Base-by-base conservation (phyloP, 2,797 vertebrate genomes). In the Dermochelys coriacea region DNA sequence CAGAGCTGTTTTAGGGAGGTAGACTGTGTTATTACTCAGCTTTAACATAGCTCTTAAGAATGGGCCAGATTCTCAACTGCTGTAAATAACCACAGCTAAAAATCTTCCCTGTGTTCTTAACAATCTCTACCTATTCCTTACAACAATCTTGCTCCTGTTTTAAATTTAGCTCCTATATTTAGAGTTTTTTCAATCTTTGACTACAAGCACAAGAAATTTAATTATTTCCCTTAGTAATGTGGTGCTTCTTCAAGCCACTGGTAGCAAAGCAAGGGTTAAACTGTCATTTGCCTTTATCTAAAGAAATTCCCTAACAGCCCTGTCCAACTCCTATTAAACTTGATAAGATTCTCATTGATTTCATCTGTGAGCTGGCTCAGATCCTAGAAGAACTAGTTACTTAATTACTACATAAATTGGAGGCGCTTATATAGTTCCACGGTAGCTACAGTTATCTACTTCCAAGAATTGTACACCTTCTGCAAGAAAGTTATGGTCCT, bases 331-430 rank as follows among this genome's bases (percentile, higher is more conserved):
- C 55, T 92, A 25, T 12, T 83, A 85, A 19, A 25, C 9, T 75
- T 87, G 19, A 91, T 12, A 92, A 90, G 94, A 80, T 4, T 1
- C 87, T 27, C 49, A 90, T 89, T 96, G 68, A 71, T 47, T 85
- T 93, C 52, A 78, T 27, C 27, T 75, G 25, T 50, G 94, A 88
- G 41, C 75, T 93, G n/a, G 64, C 95, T 86, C 45, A 93, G 57
- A 68, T 6, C 10, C 25, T 93, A 85, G 90, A 27, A 93, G 8
- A 50, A 87, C 79, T 92, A 88, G 4, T 74, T 93, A 29, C 14
- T 75, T 75, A 85, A 91, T 93, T 93, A 3, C 41, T 82, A 49
- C 23, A 86, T 88, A 91, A 96, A 89, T 94, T 84, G 83, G 31
- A 80, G 55, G 19, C 87, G 16, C 16, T 94, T 18, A 18, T 92